Conservation (phyloP, 92 coral and sea anemone species). For the Zoanthus solanderi region DNA sequence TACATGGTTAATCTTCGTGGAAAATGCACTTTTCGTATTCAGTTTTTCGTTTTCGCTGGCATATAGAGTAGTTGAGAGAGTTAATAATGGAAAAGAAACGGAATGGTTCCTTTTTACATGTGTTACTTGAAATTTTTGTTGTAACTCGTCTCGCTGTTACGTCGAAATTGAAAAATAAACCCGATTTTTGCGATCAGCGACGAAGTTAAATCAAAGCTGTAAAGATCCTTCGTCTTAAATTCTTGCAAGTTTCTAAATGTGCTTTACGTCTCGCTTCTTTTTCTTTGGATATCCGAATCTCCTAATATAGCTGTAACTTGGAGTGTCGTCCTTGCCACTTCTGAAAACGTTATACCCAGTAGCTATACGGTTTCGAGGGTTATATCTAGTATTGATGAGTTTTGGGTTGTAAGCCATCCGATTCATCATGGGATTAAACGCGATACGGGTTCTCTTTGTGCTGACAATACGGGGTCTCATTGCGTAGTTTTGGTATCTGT, state of each 20-base stretch:
- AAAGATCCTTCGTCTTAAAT: background rate
- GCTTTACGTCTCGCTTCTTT: slow-evolving; percentile 41
- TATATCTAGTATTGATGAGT: background rate
- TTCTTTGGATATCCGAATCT: slow-evolving; percentile 77
- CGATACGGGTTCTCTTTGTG: slow-evolving; percentile 6
- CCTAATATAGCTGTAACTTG: slow-evolving; percentile 74
- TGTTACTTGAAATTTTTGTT: too few species aligned
- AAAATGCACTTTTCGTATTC: background rate
- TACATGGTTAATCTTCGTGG: background rate
- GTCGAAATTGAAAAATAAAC: background rate
- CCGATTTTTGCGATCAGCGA: background rate
- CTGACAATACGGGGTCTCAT: background rate
- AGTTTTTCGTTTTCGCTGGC: background rate
- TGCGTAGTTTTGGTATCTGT: slow-evolving; percentile 2
- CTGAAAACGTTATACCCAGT: background rate
- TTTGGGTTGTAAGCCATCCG: slow-evolving; percentile 6
- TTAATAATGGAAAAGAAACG: too few species aligned
- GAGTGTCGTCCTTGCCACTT: slow-evolving; percentile 35
- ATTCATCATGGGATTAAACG: slow-evolving; percentile 27
- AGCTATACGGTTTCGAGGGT: background rate
- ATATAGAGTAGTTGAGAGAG: too few species aligned
- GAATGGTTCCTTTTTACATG: too few species aligned
- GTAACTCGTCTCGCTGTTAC: background rate
- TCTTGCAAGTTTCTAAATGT: background rate
- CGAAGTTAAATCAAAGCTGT: too few species aligned